A percentile compares a stretch with the other conserved stretches of the same genome.
Conservation (phyloP, 2,113 vertebrate species). For the Fulmarus glacialis region DNA sequence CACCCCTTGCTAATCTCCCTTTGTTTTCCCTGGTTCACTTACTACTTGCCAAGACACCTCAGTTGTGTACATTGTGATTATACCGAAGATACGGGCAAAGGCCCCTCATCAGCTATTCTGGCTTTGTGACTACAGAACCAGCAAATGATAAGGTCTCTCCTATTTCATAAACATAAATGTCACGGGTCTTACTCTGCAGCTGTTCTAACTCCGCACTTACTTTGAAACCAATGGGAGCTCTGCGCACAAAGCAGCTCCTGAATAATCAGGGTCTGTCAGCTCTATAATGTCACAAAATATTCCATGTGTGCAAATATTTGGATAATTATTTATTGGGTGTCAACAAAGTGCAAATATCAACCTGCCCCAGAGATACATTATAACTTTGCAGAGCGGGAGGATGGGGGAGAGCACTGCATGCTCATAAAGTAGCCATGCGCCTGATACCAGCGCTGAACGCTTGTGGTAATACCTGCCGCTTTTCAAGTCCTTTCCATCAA, state of each 20-base stretch:
- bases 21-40: not conserved
- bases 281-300: slow-evolving; percentile 63
- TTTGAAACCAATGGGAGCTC: slow-evolving; percentile 62
- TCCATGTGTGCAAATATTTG: slow-evolving; percentile 69
- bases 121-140: slow-evolving; percentile 57
- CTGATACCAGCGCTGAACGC: not conserved
- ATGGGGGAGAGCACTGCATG: not conserved
- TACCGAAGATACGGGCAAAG: slow-evolving; percentile 12
- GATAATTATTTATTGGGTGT: slow-evolving; percentile 65
- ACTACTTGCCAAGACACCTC: not conserved
- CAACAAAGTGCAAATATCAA: slow-evolving; percentile 63
- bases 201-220: slow-evolving; percentile 35
- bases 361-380: slow-evolving; percentile 37
- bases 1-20: not conserved
- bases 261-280: slow-evolving; percentile 53
- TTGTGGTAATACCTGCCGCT: slow-evolving; percentile 19
- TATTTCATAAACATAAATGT: slow-evolving; percentile 72
- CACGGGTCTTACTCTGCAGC: slow-evolving; percentile 52
- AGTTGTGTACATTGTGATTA: slow-evolving; percentile 11
- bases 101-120: slow-evolving; percentile 60
- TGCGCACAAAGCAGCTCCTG: slow-evolving; percentile 3
- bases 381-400: not conserved
- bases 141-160: slow-evolving; percentile 65
- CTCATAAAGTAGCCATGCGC: not conserved
- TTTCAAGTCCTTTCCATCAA: slow-evolving; percentile 47